phyloP scores from a whole-genome alignment of 2,113 vertebrate genomes.

The Antigone vipio region DNA sequence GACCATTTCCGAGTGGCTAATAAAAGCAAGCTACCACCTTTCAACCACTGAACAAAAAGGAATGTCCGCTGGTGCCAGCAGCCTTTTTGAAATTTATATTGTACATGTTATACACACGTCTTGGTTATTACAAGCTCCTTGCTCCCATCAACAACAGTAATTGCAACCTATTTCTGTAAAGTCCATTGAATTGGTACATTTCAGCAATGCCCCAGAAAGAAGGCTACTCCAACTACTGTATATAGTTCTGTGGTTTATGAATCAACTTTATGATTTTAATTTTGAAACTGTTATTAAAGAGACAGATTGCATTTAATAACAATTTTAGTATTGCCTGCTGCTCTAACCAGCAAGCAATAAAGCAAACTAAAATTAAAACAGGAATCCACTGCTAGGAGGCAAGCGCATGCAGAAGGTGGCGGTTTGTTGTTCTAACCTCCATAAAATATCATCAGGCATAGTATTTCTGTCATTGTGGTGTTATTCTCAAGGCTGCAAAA shows the following conservation, averaged over 20 bases:
- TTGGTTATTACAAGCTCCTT: conserved; percentile 29
- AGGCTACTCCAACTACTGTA: conserved; percentile 28
- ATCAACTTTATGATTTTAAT: conserved; percentile 74
- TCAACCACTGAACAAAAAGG: background rate
- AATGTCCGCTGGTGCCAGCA: background rate
- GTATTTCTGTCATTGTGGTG: conserved; percentile 19
- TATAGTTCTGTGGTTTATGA: conserved; percentile 67
- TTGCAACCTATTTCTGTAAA: conserved; percentile 31
- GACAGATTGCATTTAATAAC: conserved; percentile 72
- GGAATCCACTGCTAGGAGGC: conserved; percentile 43
- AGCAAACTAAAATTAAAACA: conserved; percentile 52
- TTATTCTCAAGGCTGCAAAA: conserved; percentile 10
- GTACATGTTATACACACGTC: background rate
- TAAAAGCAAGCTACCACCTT: background rate
- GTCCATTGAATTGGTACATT: conserved; percentile 18
- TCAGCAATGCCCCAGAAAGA: conserved; percentile 45
- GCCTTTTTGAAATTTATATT: conserved; percentile 18
- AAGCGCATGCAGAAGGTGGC: conserved; percentile 6
- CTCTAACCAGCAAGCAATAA: conserved; percentile 47
- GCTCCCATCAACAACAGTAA: conserved; percentile 33
- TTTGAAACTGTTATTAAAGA: conserved; percentile 73
- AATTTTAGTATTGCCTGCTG: conserved; percentile 59
- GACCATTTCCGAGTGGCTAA: background rate
- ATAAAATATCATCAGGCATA: conserved; percentile 14
- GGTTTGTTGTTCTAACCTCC: conserved; percentile 39